Evolutionary conservation across 2,888 invertebrate species (phyloP), one percentile per base, ranked within the genome.

Genomic region (Microdon myrmicae): DNA sequence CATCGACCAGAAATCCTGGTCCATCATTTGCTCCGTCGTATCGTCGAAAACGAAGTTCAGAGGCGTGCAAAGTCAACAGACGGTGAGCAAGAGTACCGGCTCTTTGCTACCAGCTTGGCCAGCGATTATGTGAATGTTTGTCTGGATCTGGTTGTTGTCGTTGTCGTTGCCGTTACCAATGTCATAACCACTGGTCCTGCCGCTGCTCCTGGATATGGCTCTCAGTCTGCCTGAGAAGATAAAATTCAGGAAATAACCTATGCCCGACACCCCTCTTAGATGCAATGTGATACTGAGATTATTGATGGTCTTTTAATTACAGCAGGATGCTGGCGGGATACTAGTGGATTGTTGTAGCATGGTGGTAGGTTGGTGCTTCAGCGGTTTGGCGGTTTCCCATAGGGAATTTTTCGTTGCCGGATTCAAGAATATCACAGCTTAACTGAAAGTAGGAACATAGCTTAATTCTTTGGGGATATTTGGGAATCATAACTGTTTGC

Each of bases 291-390:
- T 64, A 64, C 58, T 23, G 51, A 51, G 64, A 51, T 64, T 64
- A 64, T 64, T 64, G 64, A 64, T 64, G 64, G 56, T 56, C 64
- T 64, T 64, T 64, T 64, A 64, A 64, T 64, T 64, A 58, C 64
- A 47, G 45, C 23, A 41, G 32, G 28, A 13, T 3, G 38, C 28
- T 9, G 28, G 34, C 4, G 35, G 8, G 47, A 12, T 13, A 10
- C 10, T 10, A 31, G 39, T 31, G 58, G 41, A n/a, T n/a, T n/a
- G n/a, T n/a, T n/a, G n/a, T n/a, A n/a, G n/a, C 7, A 13, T 16
- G 35, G 17, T 48, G 43, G 51, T 32, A n/a, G n/a, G n/a, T n/a
- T n/a, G 49, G 16, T 59, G 51, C 17, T 31, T 55, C n/a, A n/a
- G n/a, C n/a, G n/a, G 49, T 41, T 64, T 53, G 45, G 51, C 39